Evolutionary conservation across 2,113 vertebrate genomes (phyloP).

Genomic region (Pelecanus crispus): DNA sequence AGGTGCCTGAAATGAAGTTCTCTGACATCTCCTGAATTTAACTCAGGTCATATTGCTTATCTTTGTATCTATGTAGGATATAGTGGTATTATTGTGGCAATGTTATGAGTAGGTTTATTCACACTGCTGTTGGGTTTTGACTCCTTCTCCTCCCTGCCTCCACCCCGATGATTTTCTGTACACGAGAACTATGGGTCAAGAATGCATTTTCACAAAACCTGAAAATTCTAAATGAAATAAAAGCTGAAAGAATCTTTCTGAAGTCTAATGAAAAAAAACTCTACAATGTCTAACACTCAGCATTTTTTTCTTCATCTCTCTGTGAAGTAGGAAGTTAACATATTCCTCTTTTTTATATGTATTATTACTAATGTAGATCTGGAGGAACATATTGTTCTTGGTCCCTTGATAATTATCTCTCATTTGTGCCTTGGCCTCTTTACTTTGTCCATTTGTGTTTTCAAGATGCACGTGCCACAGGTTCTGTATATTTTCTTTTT

Average conservation of each 20-base stretch:
- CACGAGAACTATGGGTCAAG: neutral
- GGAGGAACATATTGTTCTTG: neutral
- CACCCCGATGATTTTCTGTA: rapidly evolving
- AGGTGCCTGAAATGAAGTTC: neutral
- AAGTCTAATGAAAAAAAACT: neutral
- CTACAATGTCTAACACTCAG: neutral
- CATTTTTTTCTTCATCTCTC: neutral
- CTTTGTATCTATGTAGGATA: neutral
- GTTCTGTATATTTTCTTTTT: neutral
- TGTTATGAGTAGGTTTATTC: neutral
- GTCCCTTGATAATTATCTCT: neutral
- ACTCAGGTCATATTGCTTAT: neutral
- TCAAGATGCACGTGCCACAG: neutral
- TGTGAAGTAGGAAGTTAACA: neutral
- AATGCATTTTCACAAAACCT: neutral
- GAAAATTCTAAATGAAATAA: neutral
- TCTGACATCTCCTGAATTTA: neutral
- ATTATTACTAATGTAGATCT: neutral
- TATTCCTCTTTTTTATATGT: neutral
- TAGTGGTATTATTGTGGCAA: neutral
- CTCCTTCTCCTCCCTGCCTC: neutral
- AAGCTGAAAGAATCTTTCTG: neutral
- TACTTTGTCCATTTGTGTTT: neutral
- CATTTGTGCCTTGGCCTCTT: neutral
- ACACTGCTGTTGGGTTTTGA: neutral